Evolutionary conservation across 2,113 vertebrate species (phyloP), one percentile per base, ranked within the genome.

Genomic region (Bubo bubo): DNA sequence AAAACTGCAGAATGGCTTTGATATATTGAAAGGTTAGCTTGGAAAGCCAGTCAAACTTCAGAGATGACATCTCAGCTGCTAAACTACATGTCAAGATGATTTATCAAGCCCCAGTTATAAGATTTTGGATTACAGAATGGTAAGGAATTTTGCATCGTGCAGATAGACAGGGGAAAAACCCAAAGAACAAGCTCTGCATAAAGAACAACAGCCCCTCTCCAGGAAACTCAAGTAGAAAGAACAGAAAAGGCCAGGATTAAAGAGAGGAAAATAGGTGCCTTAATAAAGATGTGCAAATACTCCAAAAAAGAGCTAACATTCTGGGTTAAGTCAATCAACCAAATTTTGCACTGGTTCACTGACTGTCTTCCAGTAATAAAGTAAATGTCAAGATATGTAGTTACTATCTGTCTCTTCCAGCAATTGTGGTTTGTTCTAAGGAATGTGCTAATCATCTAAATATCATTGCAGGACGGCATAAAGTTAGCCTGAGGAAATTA

Each of bases 21-120:
- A 64, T 71, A 66, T 30, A 86, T 77, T 94, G 70, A 73, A 95
- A 97, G 26, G 37, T 88, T 94, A 75, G 86, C 59, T 88, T 93
- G 63, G 90, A 94, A 90, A 96, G 72, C 34, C 56, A 86, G 32
- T 88, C n/a, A 91, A 35, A 92, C 83, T 92, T 86, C 68, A 77
- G 68, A 77, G 20, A 68, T 3, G 16, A 79, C 50, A 80, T 58
- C 72, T 93, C 72, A 92, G 55, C 64, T 52, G n/a, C 67, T 59
- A 63, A 74, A 16, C 59, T 88, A 56, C 47, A 52, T 14, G 63
- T 77, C 82, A 90, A 73, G 47, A 86, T 37, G 55, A 88, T 86
- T 94, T 74, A 83, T 80, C 90, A 92, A 92, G 63, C 28, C 88
- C 19, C 21, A 35, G 39, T 74, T 90, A 90, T 37, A 92, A 80